These are phyloP conservation scores for Campopleginae sp. DNA, from an alignment of 2,888 invertebrate species.

Conservation along the genomic window DNA sequence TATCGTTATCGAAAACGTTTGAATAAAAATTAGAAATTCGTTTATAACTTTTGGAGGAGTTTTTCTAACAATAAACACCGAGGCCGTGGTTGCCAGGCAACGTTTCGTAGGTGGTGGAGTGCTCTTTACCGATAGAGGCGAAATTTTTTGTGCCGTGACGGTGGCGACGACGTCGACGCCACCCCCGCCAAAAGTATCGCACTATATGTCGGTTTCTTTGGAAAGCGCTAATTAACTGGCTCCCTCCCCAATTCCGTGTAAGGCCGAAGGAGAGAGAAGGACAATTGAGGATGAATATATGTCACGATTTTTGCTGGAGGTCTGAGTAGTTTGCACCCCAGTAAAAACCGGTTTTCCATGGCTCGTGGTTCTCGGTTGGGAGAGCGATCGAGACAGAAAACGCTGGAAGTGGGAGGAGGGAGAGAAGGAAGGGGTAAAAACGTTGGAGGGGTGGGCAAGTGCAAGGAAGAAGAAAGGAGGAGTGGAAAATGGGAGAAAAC, in stretches of 20 bases:
- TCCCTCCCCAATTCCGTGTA: neutral
- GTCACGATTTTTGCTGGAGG: slow-evolving; percentile 64
- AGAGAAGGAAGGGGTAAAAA: neutral
- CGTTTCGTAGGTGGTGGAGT: slow-evolving; percentile 30
- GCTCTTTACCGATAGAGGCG: slow-evolving; percentile 32
- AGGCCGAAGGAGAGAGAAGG: neutral
- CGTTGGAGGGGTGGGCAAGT: neutral
- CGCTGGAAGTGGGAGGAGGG: neutral
- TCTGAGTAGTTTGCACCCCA: slow-evolving; percentile 66
- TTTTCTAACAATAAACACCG: slow-evolving; percentile 31
- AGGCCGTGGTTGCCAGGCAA: slow-evolving; percentile 45
- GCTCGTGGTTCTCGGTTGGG: slow-evolving; percentile 46
- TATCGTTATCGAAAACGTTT: neutral
- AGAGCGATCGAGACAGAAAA: slow-evolving; percentile 21
- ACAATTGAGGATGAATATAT: slow-evolving; percentile 13
- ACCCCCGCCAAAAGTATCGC: slow-evolving; percentile 38
- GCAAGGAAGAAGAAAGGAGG: neutral
- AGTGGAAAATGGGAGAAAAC: neutral
- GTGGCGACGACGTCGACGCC: slow-evolving; percentile 12
- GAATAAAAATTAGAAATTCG: neutral
- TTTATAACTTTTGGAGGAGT: slow-evolving; percentile 24
- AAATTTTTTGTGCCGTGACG: slow-evolving; percentile 42
- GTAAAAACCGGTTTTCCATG: slow-evolving; percentile 60
- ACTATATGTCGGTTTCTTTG: slow-evolving; percentile 15
- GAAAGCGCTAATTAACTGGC: slow-evolving; percentile 41